phyloP scores from a whole-genome alignment of 2,113 vertebrate genomes.

The Arvicanthis niloticus region DNA sequence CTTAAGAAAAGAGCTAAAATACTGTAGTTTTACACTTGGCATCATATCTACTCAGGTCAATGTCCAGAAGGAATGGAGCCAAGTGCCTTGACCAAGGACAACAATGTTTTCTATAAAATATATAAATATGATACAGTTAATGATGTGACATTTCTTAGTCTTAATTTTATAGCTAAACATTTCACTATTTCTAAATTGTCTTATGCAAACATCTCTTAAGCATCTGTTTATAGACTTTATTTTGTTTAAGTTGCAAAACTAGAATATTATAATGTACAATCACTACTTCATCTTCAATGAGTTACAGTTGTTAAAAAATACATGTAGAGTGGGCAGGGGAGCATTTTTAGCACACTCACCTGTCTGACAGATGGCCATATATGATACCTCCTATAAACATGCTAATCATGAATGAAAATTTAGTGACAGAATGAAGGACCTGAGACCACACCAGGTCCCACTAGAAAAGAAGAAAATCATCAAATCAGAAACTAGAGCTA shows the following conservation, averaged over 20 bases:
- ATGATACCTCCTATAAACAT: slow-evolving; percentile 83
- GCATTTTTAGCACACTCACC: neutral
- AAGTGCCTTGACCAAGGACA: neutral
- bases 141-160: neutral
- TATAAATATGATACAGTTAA: no score
- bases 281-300: no score
- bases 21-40: no score
- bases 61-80: neutral
- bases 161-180: neutral
- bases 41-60: neutral
- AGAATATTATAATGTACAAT: neutral
- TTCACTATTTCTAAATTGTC: neutral
- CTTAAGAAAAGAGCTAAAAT: no score
- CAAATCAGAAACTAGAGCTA: neutral
- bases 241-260: neutral
- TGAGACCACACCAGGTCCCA: slow-evolving; percentile 71
- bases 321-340: neutral
- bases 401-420: slow-evolving; percentile 86
- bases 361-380: slow-evolving; percentile 80
- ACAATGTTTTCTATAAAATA: neutral
- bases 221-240: neutral
- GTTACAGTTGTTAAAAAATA: neutral
- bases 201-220: neutral
- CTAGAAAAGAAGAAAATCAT: neutral
- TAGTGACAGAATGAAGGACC: slow-evolving; percentile 80